Evolutionary conservation across 2,888 invertebrate genomes (phyloP), one percentile per base, ranked within the genome.

Genomic region (Pachymerium ferrugineum): DNA sequence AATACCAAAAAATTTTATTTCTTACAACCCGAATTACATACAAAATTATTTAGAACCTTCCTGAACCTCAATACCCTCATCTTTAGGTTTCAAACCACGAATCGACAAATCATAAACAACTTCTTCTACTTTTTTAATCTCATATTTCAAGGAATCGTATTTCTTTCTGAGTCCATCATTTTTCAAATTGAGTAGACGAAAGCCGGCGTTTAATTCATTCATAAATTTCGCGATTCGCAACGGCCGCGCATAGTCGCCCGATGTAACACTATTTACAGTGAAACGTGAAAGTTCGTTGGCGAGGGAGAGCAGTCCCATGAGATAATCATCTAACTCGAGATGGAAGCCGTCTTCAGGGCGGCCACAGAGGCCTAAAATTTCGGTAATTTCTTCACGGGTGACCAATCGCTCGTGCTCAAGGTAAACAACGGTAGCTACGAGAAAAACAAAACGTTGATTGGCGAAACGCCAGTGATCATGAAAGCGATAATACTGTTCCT

Each of bases 121-220:
- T 81, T 94, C 93, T 81, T 96, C 96, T 16, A 95, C 92, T 82
- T 95, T 96, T 83, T 95, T 95, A 25, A 95, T 90, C 80, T 95
- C 94, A 80, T 96, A 96, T 77, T 85, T 85, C 54, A 84, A 78
- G 2, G 80, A 83, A 78, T 84, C 84, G 79, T 83, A 84, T 71
- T 81, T 78, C 77, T 83, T 83, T 77, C 95, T 92, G 1, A 96
- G 84, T 0, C 88, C 90, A 83, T 96, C 95, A 82, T 96, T 97
- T 83, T 96, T 96, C 71, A 96, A 85, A 81, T 94, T 96, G 14
- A 97, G 82, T 74, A 95, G 84, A 80, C 94, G 89, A 81, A 95
- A 97, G 0, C 94, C 96, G 3, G 93, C 90, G 81, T 93, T 94
- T 0, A 97, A 82, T 79, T 94, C 92, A 78, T 90, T 89, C 0